These are phyloP conservation scores for Zapus hudsonius DNA, from an alignment of 2,113 vertebrate genomes.

Conservation along the genomic window DNA sequence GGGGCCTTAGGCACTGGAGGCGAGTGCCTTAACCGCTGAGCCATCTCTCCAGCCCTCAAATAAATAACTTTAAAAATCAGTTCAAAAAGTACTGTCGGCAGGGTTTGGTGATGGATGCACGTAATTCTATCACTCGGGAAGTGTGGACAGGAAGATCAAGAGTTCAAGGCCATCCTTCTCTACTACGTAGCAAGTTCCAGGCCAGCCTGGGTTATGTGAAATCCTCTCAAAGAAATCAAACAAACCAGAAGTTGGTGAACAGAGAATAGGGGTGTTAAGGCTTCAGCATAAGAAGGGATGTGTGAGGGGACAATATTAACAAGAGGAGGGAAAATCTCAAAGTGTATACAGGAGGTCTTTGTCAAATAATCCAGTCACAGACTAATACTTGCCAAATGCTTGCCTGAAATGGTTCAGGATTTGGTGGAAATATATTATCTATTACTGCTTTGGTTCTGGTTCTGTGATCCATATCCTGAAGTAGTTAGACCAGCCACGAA, in stretches of 20 bases:
- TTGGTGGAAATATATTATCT: slow-evolving; percentile 45
- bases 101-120: not conserved
- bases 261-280: no score
- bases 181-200: not conserved
- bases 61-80: not conserved
- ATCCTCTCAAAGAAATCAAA: not conserved
- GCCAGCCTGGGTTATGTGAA: not conserved
- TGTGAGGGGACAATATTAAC: not conserved
- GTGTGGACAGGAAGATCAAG: not conserved
- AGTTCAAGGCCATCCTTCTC: not conserved
- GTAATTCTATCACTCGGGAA: not conserved
- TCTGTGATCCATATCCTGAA: slow-evolving; percentile 18
- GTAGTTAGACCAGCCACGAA: slow-evolving; percentile 60
- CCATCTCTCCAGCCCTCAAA: no score
- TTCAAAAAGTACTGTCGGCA: not conserved
- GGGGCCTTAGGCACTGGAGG: no score
- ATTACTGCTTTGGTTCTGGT: slow-evolving; percentile 47
- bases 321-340: not conserved
- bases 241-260: not conserved
- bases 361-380: not conserved
- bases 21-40: no score
- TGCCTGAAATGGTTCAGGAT: not conserved
- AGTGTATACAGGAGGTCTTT: not conserved
- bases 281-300: not conserved
- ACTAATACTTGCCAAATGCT: slow-evolving; percentile 41